A percentile compares a stretch with the other conserved stretches of the same genome.
Conservation (phyloP, 2,797 vertebrate genomes). For the Acipenser transmontanus region DNA sequence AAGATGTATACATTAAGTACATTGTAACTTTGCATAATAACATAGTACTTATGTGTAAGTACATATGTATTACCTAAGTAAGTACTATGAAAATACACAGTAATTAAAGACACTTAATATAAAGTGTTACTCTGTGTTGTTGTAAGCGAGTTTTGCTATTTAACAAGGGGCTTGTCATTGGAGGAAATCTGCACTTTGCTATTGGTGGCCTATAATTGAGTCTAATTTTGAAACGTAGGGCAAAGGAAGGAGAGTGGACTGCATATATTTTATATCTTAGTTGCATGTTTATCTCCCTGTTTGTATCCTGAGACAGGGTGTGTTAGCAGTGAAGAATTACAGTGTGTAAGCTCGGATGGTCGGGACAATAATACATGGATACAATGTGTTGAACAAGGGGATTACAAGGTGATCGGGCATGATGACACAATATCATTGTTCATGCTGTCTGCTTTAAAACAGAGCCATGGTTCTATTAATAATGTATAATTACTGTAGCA, state of each 20-base stretch:
- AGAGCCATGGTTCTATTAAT: conserved; percentile 21
- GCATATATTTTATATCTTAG: neutral
- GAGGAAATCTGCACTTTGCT: too few species aligned
- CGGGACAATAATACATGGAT: conserved; percentile 5
- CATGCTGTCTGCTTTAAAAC: conserved; percentile 10
- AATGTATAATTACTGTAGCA: conserved; percentile 16
- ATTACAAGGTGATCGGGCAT: conserved; percentile 17
- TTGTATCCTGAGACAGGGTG: neutral
- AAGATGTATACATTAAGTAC: too few species aligned
- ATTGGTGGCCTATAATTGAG: too few species aligned
- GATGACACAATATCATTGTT: conserved; percentile 9
- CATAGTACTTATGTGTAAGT: too few species aligned
- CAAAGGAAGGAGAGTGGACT: neutral
- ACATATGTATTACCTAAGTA: too few species aligned
- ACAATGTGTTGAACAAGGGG: conserved; percentile 19
- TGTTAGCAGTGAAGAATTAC: neutral
- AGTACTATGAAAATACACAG: too few species aligned
- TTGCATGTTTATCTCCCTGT: neutral
- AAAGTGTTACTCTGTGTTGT: too few species aligned
- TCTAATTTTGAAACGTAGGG: neutral
- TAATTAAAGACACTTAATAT: too few species aligned
- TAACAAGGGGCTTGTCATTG: too few species aligned
- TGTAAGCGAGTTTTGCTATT: too few species aligned
- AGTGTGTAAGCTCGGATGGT: neutral
- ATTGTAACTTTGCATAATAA: too few species aligned